A percentile compares a stretch with the other conserved stretches of the same genome.
Evolutionary conservation across 2,888 invertebrate genomes (phyloP).

Genomic region (Lasioglossum morio): DNA sequence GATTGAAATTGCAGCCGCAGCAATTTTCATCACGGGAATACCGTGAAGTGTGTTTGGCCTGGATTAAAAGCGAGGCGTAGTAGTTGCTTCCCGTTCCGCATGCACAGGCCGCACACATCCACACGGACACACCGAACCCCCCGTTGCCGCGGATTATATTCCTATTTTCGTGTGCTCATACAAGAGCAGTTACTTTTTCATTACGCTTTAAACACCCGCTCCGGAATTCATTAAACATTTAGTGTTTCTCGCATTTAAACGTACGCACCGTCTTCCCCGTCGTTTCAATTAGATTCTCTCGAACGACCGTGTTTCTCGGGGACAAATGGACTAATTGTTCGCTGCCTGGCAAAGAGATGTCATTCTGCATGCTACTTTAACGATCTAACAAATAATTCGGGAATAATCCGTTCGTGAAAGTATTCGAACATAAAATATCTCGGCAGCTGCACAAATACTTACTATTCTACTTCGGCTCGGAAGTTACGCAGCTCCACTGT

Average conservation of each 20-base stretch:
- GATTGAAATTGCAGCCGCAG: slow-evolving; percentile 58
- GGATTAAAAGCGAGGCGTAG: slow-evolving; percentile 55
- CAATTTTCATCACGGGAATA: slow-evolving; percentile 58
- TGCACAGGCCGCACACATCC: not conserved
- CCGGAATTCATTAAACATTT: slow-evolving; percentile 45
- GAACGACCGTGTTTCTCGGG: not conserved
- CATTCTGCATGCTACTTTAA: not conserved
- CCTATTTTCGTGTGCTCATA: slow-evolving; percentile 29
- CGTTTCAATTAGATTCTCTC: not conserved
- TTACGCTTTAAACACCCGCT: slow-evolving; percentile 41
- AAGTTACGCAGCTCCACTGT: not conserved
- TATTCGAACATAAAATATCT: not conserved
- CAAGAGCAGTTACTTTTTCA: slow-evolving; percentile 55
- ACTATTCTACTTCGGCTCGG: too few species aligned
- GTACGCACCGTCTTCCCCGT: not conserved
- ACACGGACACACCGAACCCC: not conserved
- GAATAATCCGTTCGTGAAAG: not conserved
- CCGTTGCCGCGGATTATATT: slow-evolving; percentile 36
- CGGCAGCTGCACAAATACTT: not conserved
- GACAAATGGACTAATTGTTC: not conserved
- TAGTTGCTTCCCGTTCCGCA: slow-evolving; percentile 11
- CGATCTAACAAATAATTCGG: not conserved
- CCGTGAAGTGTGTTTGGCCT: slow-evolving; percentile 59
- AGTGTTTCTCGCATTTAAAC: slow-evolving; percentile 30
- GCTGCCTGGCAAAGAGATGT: not conserved